Base-by-base conservation (phyloP, 2,113 vertebrate species). In the Poicephalus gulielmi region DNA sequence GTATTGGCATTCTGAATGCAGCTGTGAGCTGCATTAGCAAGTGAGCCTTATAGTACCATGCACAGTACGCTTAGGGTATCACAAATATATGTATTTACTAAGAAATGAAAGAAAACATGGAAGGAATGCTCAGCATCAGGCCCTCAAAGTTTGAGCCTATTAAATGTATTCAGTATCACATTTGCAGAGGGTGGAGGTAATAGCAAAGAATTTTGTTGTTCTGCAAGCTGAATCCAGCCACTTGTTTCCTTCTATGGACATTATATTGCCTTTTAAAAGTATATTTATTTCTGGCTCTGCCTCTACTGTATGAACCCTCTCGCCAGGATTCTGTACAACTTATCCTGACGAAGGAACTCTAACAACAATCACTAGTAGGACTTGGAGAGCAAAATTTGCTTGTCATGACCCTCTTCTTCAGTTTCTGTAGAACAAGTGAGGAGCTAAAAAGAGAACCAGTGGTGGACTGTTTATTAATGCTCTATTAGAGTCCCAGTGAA, bases 241-340 rank as follows among this genome's bases (percentile, higher is more conserved):
- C 92, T 94, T 91, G 7, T 83, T 92, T 90, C 69, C 85, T 90
- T 95, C 88, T 89, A 59, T 49, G 75, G 49, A 78, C 43, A 55
- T 73, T 33, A 67, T 19, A 79, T 16, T 27, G 73, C 33, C 17
- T 88, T 90, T 74, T 50, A 82, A 92, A 90, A 96, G 67, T 15
- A n/a, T n/a, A 62, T 83, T 88, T 95, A 96, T 94, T 96, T 94
- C 69, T 87, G 74, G 18, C 41, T 83, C 43, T 90, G 77, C 12
- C 44, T 74, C 25, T 89, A 57, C 70, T 77, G 16, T 43, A 35
- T 37, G 84, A 95, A 92, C 46, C 33, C 37, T 91, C 69, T 84
- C 31, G 33, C 25, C 50, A 78, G 53, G 66, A 92, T 88, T 69
- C 70, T 75, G 53, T 53, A 62, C 59, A 83, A 70, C 35, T 86